Base-by-base conservation (phyloP, 1,140 invertebrate genomes). In the Homarus americanus region DNA sequence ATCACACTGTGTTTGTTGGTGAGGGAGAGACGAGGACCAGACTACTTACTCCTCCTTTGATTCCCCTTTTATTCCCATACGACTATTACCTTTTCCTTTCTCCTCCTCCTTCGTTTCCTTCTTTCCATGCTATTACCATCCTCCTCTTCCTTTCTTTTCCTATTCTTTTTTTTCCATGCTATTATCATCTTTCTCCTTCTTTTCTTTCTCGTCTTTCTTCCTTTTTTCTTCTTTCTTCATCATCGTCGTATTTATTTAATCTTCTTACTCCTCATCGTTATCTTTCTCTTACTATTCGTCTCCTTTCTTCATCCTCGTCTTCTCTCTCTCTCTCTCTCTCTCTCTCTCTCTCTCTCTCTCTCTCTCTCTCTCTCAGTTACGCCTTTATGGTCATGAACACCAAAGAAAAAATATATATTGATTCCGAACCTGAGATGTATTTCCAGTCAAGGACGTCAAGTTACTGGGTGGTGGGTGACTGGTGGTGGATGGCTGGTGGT, bases 311-410 rank as follows among this genome's bases (percentile, higher is more conserved):
- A 20, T 78, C n/a, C n/a, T 40, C 34, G 20, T 78, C 36, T 63
- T 12, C 44, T 66, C 10, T 28, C 0, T 82, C 28, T 63, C 80
- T 34, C 49, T 82, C 49, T 82, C 80, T 82, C 49, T 32, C 49
- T 66, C 80, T 63, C n/a, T 63, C 1, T 82, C 28, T 63, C 80
- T 36, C 49, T 63, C 49, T 36, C 80, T 82, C 49, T 32, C 49
- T 36, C 80, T 82, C 80, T 36, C 80, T 63, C 49, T 63, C 80
- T 36, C 80, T 82, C 44, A 17, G 5, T 82, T 24, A 58, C 80
- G 24, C 49, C 44, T 49, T 12, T 7, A 2, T 49, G 9, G 2
- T 49, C 44, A 17, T 49, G 9, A n/a, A n/a, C n/a, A n/a, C n/a
- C n/a, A n/a, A n/a, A n/a, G n/a, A n/a, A n/a, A n/a, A n/a, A n/a